phyloP scores from a whole-genome alignment of 2,113 vertebrate genomes.

The Chlorodrepanis virens region DNA sequence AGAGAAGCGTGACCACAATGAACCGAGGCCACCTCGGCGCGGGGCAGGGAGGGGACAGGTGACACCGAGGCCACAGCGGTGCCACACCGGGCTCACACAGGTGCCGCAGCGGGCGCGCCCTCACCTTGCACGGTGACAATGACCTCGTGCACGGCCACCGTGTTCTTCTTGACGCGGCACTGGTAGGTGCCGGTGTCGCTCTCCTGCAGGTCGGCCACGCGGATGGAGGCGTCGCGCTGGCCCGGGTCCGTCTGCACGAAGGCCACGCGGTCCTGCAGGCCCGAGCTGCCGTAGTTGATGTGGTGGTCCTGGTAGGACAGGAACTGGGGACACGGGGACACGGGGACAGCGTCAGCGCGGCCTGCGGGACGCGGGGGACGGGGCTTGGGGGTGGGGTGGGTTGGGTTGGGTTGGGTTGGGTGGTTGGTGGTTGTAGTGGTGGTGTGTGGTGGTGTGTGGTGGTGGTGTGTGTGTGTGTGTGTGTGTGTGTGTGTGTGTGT shows the following conservation, averaged over 20 bases:
- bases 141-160: conserved; percentile 81
- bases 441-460: too few species aligned
- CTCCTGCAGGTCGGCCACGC: conserved; percentile 66
- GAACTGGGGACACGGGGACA: background rate
- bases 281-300: conserved; percentile 63
- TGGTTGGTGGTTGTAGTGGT: too few species aligned
- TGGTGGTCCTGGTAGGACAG: conserved; percentile 77
- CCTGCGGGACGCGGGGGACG: fast-evolving
- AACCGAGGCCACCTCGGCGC: fast-evolving
- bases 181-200: conserved; percentile 86
- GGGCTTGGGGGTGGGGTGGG: too few species aligned
- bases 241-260: conserved; percentile 77
- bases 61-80: fast-evolving
- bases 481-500: too few species aligned
- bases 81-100: too few species aligned
- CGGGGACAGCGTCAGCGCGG: fast-evolving
- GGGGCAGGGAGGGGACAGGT: fast-evolving
- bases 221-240: conserved; percentile 83
- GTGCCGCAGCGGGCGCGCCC: fast-evolving
- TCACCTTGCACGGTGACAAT: conserved; percentile 85
- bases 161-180: conserved; percentile 91
- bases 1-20: fast-evolving
- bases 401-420: background rate
- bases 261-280: conserved; percentile 73
- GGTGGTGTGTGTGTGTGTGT: too few species aligned